Conservation (phyloP, 2,113 vertebrate genomes). For the Erythrocercus mccallii region DNA sequence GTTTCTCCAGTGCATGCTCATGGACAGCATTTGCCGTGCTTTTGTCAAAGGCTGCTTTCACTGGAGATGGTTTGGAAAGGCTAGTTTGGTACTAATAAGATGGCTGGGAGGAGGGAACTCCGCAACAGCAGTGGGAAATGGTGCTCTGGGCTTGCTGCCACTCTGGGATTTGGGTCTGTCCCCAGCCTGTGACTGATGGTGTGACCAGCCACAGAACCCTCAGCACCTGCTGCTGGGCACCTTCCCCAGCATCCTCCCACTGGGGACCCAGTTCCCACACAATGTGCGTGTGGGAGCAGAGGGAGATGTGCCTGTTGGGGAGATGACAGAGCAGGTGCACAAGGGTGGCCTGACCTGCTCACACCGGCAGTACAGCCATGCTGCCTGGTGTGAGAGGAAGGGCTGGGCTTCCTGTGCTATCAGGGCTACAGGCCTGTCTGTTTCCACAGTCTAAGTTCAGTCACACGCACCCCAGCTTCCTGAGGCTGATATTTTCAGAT, state of each 20-base stretch:
- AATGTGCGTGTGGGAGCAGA: background rate
- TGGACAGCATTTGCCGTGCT: background rate
- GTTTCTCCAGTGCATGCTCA: background rate
- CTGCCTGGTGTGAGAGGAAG: background rate
- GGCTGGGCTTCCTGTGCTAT: background rate
- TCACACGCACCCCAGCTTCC: rapidly evolving
- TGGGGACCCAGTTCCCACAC: background rate
- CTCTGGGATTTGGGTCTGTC: background rate
- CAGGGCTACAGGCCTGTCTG: no score
- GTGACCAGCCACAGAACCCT: background rate
- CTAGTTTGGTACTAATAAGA: background rate
- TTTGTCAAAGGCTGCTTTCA: background rate
- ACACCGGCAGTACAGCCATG: background rate
- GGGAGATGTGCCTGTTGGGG: background rate
- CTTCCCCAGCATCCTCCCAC: rapidly evolving
- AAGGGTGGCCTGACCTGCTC: background rate
- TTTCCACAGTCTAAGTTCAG: background rate
- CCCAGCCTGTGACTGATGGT: background rate
- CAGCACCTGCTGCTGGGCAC: background rate
- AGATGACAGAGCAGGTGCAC: background rate
- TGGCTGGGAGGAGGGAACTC: background rate
- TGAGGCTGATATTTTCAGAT: background rate
- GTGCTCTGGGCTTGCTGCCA: background rate
- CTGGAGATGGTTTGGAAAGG: background rate
- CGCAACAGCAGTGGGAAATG: rapidly evolving